Evolutionary conservation across 2,888 invertebrate genomes (phyloP).

Genomic region (Neuroscelio doddi): DNA sequence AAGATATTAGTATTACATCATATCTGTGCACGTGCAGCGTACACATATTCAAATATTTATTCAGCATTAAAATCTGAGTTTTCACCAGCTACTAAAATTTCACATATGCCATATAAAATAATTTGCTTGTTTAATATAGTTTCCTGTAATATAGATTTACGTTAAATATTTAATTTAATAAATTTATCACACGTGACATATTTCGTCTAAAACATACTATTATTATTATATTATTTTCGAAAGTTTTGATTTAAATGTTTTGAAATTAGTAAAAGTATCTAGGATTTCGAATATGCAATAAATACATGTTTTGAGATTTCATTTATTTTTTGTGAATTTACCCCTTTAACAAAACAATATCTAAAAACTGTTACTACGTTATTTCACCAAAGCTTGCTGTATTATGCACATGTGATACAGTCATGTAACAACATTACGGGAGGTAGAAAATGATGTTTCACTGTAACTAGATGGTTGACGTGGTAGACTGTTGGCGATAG

Average conservation of each 20-base stretch:
- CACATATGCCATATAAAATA: slow-evolving; percentile 32
- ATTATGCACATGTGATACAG: slow-evolving; percentile 37
- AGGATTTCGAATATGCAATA: too few species aligned
- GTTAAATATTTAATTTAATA: slow-evolving; percentile 24
- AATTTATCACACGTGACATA: slow-evolving; percentile 10
- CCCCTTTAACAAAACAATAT: slow-evolving; percentile 13
- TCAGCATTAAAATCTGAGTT: slow-evolving; percentile 38
- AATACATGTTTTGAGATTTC: too few species aligned
- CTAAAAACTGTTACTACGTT: slow-evolving; percentile 40
- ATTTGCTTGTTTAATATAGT: slow-evolving; percentile 28
- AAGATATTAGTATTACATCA: slow-evolving; percentile 33
- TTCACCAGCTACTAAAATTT: slow-evolving; percentile 38
- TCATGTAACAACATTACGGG: slow-evolving; percentile 32
- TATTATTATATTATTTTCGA: too few species aligned
- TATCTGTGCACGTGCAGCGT: slow-evolving; percentile 31
- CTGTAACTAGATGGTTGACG: slow-evolving; percentile 36
- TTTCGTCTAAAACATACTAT: too few species aligned
- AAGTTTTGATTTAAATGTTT: too few species aligned
- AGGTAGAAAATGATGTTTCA: slow-evolving; percentile 46
- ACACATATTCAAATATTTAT: slow-evolving; percentile 37
- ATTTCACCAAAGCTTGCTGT: slow-evolving; percentile 33
- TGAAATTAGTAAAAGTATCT: too few species aligned
- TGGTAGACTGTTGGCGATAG: slow-evolving; percentile 24
- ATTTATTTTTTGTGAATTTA: too few species aligned
- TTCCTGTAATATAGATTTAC: slow-evolving; percentile 20